Base-by-base conservation (phyloP, 2,888 invertebrate genomes). In the Nephrocerus scutellatus region DNA sequence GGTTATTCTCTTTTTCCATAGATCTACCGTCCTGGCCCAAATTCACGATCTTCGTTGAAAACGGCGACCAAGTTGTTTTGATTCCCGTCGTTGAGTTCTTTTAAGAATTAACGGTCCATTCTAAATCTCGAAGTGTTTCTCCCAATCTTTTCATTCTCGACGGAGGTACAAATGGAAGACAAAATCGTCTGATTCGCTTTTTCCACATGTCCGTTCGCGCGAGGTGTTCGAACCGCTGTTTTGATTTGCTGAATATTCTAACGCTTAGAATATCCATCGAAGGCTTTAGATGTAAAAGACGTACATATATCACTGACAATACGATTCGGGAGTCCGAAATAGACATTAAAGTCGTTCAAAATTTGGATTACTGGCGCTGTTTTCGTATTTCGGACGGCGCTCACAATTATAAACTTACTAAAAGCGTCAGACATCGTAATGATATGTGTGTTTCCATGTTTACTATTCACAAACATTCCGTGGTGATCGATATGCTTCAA, bases 381-480 rank as follows among this genome's bases (percentile, higher is more conserved):
- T 30, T 49, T 52, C 7, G 50, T 48, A 18, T 35, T 49, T 20
- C 36, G 34, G 3, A 49, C 47, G 6, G 50, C 19, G 28, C 32
- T 41, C 12, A 50, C 5, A 13, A 44, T 32, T 10, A 44, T 33
- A 32, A 39, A 51, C 34, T 46, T 47, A 6, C 29, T 48, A 21
- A 41, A 50, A 1, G 43, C 21, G 18, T 50, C 49, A 2, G 46
- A 29, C 8, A 46, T 41, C 2, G 37, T 40, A 3, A 51, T 12
- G 6, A 51, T 5, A 38, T 50, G 45, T 2, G 12, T 26, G 24
- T 49, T 45, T 30, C 43, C 42, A 3, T 20, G n/a, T 29, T 41
- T 46, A 18, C 51, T 49, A 7, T 25, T 12, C 16, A 34, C 20
- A 33, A 50, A 48, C 8, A 47, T 41, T 5, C 41, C 46, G 10